Conservation (phyloP, 2,888 invertebrate genomes). For the Nephrotoma guestfalica region DNA sequence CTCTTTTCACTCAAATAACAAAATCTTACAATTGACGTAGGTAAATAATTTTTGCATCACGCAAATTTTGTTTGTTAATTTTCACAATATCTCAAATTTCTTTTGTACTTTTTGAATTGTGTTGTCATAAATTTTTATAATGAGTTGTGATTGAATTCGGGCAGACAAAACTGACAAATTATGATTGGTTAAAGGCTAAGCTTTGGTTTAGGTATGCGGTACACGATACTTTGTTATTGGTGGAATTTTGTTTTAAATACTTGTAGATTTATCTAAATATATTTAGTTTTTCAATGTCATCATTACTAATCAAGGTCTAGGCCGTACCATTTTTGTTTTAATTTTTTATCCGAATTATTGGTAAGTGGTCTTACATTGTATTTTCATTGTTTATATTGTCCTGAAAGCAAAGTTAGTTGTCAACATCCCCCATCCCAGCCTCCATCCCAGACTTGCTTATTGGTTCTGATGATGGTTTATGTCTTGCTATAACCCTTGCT, state of each 20-base stretch:
- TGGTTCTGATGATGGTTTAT: too few species aligned
- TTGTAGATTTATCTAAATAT: neutral
- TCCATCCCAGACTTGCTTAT: too few species aligned
- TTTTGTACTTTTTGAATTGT: neutral
- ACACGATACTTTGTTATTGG: neutral
- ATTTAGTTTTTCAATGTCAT: neutral
- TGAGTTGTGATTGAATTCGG: neutral
- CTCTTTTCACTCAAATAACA: neutral
- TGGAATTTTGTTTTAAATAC: neutral
- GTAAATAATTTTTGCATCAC: neutral
- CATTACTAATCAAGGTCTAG: neutral
- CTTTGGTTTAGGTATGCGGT: neutral
- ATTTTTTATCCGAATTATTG: too few species aligned
- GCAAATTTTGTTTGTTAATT: neutral
- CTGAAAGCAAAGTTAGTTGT: too few species aligned
- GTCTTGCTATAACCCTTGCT: too few species aligned
- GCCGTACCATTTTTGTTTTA: too few species aligned
- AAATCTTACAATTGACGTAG: neutral
- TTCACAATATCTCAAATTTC: neutral
- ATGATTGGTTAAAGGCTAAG: neutral
- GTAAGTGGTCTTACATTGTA: too few species aligned
- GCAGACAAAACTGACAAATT: neutral
- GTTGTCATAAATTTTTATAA: neutral
- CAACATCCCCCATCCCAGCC: too few species aligned
- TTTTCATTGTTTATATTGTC: too few species aligned